A percentile compares a stretch with the other conserved stretches of the same genome.
These are phyloP conservation scores for Brachionus paranguensis DNA, from an alignment of 1,140 invertebrate genomes.

Conservation along the genomic window DNA sequence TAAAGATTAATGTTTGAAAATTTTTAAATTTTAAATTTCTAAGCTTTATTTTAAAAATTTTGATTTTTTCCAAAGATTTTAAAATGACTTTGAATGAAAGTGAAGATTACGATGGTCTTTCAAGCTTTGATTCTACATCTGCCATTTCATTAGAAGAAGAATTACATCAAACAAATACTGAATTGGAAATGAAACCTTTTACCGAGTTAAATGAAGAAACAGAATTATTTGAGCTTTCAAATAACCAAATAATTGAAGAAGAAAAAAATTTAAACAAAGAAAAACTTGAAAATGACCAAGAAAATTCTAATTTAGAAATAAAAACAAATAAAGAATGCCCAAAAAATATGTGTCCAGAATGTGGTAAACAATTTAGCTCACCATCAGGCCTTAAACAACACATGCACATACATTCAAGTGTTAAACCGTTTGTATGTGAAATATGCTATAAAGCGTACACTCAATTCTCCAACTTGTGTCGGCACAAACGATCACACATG, in stretches of 20 bases:
- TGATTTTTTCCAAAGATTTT: not conserved
- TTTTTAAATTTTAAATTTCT: no score
- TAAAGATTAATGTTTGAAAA: constrained; percentile 7
- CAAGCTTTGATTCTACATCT: not conserved
- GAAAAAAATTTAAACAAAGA: not conserved
- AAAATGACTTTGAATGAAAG: not conserved
- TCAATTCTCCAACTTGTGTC: constrained; percentile 97
- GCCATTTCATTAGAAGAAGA: not conserved
- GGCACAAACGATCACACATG: constrained; percentile 96
- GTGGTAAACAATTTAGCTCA: constrained; percentile 95
- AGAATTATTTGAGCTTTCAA: not conserved
- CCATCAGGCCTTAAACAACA: constrained; percentile 96
- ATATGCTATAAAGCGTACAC: constrained; percentile 81
- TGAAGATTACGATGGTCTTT: not conserved
- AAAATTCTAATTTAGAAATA: not conserved
- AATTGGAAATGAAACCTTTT: not conserved
- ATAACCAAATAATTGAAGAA: not conserved
- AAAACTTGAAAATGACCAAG: not conserved
- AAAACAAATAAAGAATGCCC: constrained; percentile 50
- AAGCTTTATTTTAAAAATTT: not conserved
- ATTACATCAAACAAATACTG: no score
- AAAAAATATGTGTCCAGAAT: constrained; percentile 89
- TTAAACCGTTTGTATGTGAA: constrained; percentile 85
- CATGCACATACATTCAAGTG: constrained; percentile 94
- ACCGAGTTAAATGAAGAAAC: not conserved